Evolutionary conservation across 2,888 invertebrate genomes (phyloP).

Genomic region (Callimorpha dominula): DNA sequence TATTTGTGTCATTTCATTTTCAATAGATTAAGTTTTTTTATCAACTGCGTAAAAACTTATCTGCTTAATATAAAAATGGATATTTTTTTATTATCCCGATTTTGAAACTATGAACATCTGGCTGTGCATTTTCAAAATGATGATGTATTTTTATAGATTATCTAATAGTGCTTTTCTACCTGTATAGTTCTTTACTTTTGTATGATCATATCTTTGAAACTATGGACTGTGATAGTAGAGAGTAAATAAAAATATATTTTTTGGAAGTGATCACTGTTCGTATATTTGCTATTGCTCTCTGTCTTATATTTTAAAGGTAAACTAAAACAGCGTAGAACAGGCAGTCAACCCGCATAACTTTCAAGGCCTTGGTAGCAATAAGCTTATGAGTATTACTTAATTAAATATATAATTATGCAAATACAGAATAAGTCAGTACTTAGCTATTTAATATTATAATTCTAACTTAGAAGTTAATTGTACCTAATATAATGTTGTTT

Average conservation of each 20-base stretch:
- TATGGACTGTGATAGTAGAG: constrained; percentile 84
- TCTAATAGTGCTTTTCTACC: neutral
- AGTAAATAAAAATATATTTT: constrained; percentile 64
- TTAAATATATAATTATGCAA: constrained; percentile 37
- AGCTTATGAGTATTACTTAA: constrained; percentile 24
- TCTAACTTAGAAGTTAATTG: constrained; percentile 48
- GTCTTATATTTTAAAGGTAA: constrained; percentile 34
- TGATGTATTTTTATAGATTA: too few relatives aligned
- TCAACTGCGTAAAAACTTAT: neutral
- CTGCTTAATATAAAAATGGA: neutral
- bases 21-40: too few relatives aligned
- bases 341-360: constrained; percentile 51
- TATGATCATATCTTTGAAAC: constrained; percentile 66
- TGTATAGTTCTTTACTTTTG: constrained; percentile 7
- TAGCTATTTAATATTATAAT: constrained; percentile 25
- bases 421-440: constrained; percentile 34
- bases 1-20: neutral
- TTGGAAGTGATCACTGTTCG: constrained; percentile 60
- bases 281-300: constrained; percentile 62
- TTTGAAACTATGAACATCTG: neutral
- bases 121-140: neutral
- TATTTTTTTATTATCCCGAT: neutral
- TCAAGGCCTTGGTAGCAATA: constrained; percentile 37
- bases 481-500: constrained; percentile 67
- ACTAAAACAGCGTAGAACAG: neutral